Evolutionary conservation across 2,797 vertebrate genomes (phyloP).

Genomic region (Percopsis omiscomaycus): DNA sequence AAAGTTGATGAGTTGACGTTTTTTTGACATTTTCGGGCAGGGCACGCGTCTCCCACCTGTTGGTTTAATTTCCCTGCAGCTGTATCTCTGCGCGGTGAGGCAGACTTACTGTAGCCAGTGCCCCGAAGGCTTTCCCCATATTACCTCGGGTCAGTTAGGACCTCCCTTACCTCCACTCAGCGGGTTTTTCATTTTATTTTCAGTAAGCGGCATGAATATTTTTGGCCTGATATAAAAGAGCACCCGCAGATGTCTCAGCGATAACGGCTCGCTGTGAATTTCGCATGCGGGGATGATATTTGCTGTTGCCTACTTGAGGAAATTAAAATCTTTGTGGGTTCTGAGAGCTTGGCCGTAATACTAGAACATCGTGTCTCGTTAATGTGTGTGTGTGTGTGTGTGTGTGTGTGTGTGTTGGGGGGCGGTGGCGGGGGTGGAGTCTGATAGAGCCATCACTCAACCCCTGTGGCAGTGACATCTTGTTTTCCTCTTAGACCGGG

Average conservation of each 20-base stretch:
- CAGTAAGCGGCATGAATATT: conserved; percentile 43
- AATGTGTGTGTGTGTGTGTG: conserved; percentile 14
- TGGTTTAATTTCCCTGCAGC: conserved; percentile 14
- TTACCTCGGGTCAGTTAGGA: conserved; percentile 43
- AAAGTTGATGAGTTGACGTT: no score
- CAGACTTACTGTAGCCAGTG: conserved; percentile 3
- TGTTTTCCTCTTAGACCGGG: conserved; percentile 68
- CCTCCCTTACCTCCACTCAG: conserved; percentile 26
- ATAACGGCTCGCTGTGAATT: conserved; percentile 21
- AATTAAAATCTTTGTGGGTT: conserved; percentile 22
- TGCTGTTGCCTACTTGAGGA: conserved; percentile 22
- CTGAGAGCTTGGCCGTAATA: background rate
- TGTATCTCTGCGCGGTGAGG: conserved; percentile 27
- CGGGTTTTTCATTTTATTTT: conserved; percentile 31
- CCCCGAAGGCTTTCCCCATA: conserved; percentile 39
- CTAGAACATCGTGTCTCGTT: conserved; percentile 21
- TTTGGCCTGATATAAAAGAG: conserved; percentile 38
- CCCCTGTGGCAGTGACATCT: conserved; percentile 70
- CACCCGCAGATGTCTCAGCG: background rate
- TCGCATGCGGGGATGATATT: conserved; percentile 39
- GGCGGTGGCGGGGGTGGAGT: conserved; percentile 35
- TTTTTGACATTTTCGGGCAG: no score
- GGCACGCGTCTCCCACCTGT: conserved; percentile 24
- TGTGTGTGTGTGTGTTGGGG: conserved; percentile 25
- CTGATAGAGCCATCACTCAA: conserved; percentile 72